Conservation (phyloP, 2,888 invertebrate genomes). For the Clepsis dumicolana region DNA sequence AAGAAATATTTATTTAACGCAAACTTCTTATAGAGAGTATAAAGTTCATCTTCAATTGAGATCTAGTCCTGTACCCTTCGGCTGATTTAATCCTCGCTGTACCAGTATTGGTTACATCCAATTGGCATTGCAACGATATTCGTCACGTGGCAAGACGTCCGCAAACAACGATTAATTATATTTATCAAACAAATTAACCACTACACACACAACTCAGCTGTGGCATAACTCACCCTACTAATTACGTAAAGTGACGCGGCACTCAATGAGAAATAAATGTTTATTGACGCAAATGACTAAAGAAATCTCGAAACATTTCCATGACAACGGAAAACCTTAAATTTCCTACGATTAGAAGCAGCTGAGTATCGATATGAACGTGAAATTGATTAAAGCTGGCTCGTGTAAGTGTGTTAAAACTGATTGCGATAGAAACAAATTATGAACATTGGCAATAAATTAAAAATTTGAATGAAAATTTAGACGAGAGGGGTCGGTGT, state of each 20-base stretch:
- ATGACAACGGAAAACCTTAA: background rate
- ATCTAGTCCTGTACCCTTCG: slow-evolving; percentile 44
- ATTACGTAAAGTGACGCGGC: slow-evolving; percentile 17
- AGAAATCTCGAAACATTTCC: slow-evolving; percentile 2
- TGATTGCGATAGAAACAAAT: background rate
- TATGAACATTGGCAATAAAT: background rate
- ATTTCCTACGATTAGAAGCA: slow-evolving; percentile 3
- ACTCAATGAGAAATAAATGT: background rate
- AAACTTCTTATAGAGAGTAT: background rate
- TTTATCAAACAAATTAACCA: slow-evolving; percentile 82
- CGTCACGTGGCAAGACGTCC: slow-evolving; percentile 66
- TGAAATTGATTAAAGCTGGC: background rate
- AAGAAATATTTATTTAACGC: background rate
- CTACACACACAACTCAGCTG: slow-evolving; percentile 39
- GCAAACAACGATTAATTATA: slow-evolving; percentile 71
- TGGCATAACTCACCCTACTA: slow-evolving; percentile 46
- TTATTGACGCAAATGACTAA: slow-evolving; percentile 5
- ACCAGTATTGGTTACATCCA: slow-evolving; percentile 64
- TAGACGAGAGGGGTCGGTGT: background rate
- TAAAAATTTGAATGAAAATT: background rate
- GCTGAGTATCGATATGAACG: slow-evolving; percentile 4
- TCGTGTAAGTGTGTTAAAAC: background rate
- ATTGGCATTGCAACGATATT: slow-evolving; percentile 73
- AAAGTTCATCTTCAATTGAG: slow-evolving; percentile 52
- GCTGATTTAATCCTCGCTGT: slow-evolving; percentile 35